Conservation (phyloP, 2,113 vertebrate genomes). For the Pelodiscus sinensis region DNA sequence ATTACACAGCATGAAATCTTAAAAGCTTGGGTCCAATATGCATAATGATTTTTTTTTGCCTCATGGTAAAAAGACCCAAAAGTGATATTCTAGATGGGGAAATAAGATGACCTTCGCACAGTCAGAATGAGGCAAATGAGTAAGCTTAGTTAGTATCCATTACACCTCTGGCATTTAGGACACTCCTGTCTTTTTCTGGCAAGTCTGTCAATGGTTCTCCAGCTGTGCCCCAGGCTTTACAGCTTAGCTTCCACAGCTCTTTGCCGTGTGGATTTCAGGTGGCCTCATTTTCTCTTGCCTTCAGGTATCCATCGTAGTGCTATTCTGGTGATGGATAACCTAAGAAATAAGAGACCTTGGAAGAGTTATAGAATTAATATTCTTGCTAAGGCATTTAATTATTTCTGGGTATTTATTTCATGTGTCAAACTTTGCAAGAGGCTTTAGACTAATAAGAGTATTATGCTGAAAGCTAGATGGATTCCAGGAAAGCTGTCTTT, state of each 20-base stretch:
- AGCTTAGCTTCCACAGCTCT: no score
- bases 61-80: background rate
- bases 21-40: constrained; percentile 1
- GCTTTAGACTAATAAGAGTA: background rate
- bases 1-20: constrained; percentile 36
- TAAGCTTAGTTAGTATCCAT: no score
- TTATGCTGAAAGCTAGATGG: background rate
- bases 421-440: background rate
- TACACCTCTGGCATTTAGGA: no score
- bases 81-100: background rate
- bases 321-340: background rate
- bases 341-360: background rate
- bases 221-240: no score
- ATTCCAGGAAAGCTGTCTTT: background rate
- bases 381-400: background rate
- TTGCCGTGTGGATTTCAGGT: no score
- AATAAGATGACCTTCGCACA: background rate
- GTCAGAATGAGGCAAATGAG: background rate
- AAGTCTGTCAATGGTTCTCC: no score
- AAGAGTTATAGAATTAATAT: background rate
- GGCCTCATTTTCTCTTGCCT: no score
- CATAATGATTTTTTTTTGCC: background rate
- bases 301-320: no score
- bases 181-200: no score
- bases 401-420: background rate